Base-by-base conservation (phyloP, 2,888 invertebrate species). In the Crossocerus cetratus region DNA sequence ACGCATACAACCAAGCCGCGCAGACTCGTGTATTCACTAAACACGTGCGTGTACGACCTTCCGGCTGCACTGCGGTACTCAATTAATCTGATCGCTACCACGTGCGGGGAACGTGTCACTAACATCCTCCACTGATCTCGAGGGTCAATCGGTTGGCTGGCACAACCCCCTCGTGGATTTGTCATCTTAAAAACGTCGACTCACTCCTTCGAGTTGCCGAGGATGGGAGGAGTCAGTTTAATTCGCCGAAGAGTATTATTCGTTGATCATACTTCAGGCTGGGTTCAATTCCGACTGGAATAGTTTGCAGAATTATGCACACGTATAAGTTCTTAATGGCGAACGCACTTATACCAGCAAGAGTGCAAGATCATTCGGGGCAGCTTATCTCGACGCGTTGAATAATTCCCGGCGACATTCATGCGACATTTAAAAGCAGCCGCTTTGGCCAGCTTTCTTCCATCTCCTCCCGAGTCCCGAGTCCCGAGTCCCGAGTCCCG, bases 71-170 rank as follows among this genome's bases (percentile, higher is more conserved):
- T 62, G 43, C 56, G 68, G 62, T 61, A 69, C 81, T 81, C 77
- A 79, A 81, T 81, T 81, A 81, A 81, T 81, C 72, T 81, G 54
- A 76, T 81, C 73, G 62, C 71, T 75, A 77, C 71, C 20, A 63
- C 66, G 55, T 57, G 54, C 59, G 58, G 45, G 57, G 53, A 65
- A 43, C 74, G 61, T 81, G 81, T 81, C 81, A 77, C 75, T 42
- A 68, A 72, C 81, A 81, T 71, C 70, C 77, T 71, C 70, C 77
- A 54, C 32, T 55, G 22, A 56, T 44, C 61, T 69, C 49, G 44
- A 58, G 65, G 69, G 64, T 68, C 60, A 60, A 76, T 49, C 32
- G 49, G 16, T 49, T 16, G 14, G 49, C 49, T 49, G 8, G 32
- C 32, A 8, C 11, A 32, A 32, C 32, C 11, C 32, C 32, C 32